These are phyloP conservation scores for Dusona sp. DNA, from an alignment of 2,888 invertebrate species.

Conservation along the genomic window DNA sequence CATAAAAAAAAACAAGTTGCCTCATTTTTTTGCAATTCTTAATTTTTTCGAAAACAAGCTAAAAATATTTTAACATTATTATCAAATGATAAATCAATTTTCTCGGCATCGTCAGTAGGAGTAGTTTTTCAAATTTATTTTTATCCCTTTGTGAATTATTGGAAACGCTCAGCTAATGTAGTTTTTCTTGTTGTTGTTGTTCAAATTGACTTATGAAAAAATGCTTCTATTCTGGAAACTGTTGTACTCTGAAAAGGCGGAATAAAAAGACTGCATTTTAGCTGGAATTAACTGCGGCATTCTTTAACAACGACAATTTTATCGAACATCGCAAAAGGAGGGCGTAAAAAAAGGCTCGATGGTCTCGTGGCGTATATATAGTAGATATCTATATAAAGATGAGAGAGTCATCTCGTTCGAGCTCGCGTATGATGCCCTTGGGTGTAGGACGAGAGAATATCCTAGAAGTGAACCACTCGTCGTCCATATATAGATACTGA, in stretches of 20 bases:
- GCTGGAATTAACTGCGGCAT: slow-evolving; percentile 9
- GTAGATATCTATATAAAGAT: slow-evolving; percentile 33
- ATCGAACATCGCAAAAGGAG: slow-evolving; percentile 27
- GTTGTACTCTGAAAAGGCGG: not conserved
- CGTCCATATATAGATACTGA: slow-evolving; percentile 1
- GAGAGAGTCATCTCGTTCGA: slow-evolving; percentile 43
- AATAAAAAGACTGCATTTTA: slow-evolving; percentile 6
- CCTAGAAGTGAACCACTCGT: slow-evolving; percentile 22
- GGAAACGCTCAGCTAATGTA: not conserved
- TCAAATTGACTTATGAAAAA: not conserved
- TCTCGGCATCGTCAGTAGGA: not conserved
- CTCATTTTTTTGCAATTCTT: too few species aligned
- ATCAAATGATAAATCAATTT: not conserved
- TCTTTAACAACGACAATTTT: slow-evolving; percentile 27
- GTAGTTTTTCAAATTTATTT: not conserved
- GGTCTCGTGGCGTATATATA: slow-evolving; percentile 6
- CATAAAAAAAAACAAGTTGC: too few species aligned
- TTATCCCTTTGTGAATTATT: not conserved
- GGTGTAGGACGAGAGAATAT: slow-evolving; percentile 32
- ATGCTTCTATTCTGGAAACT: not conserved
- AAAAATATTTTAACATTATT: too few species aligned
- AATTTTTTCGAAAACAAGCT: too few species aligned
- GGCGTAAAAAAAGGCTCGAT: slow-evolving; percentile 29
- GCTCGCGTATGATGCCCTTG: slow-evolving; percentile 37
- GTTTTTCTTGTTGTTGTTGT: not conserved